Evolutionary conservation across 2,113 vertebrate species (phyloP), one percentile per base, ranked within the genome.

Genomic region (Lasiurus cinereus): DNA sequence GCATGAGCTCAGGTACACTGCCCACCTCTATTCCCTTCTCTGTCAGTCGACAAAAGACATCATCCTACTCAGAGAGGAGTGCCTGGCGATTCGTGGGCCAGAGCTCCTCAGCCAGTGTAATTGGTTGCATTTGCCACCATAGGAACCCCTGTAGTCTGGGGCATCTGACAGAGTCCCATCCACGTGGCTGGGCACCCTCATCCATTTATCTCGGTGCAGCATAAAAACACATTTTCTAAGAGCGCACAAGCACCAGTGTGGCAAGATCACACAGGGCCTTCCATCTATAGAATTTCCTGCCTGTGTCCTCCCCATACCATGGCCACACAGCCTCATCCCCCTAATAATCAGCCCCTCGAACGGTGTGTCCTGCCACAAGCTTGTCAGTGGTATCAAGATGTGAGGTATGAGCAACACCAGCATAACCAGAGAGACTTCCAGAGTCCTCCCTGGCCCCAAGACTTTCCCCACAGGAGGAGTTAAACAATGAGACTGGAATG

Each of bases 11-110:
- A 2, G 8, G 48, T 54, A 64, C 21, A 24, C 18, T 39, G 56
- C 18, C 85, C 27, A 2, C 11, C 2, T 50, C 15, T 15, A 3
- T 46, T 66, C n/a, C 80, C 64, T 3, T 36, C 48, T 77, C 24
- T 48, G 64, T 27, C 72, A 62, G 2, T 14, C 36, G 64, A 36
- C 19, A 8, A 56, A 39, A n/a, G 31, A 33, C 74, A 21, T 12
- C 46, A 54, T 36, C 27, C n/a, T 64, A 0, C 8, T 0, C 0
- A 59, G 46, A 66, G 36, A 19, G 3, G 11, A 8, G 48, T 59
- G 46, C 21, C 1, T 0, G 2, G 67, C 14, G 70, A 21, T 4
- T 8, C 4, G 3, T 4, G n/a, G 13, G 46, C 4, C 19, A 21
- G 39, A 11, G 10, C 24, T 24, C 11, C 69, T 52, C 48, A 9